phyloP scores from a whole-genome alignment of 2,888 invertebrate species.

The Ichneumon xanthorius region DNA sequence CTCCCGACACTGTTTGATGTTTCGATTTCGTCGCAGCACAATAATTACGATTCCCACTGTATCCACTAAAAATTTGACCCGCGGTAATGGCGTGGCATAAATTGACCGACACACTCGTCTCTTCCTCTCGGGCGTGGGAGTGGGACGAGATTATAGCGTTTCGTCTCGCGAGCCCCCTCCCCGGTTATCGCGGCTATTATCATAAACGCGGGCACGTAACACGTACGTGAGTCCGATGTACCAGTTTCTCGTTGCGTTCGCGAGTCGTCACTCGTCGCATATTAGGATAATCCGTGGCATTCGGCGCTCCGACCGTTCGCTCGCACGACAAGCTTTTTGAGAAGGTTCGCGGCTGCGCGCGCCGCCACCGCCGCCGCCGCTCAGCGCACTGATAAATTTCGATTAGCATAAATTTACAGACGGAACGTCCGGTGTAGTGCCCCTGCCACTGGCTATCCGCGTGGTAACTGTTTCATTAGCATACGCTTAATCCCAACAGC shows the following conservation, averaged over 20 bases:
- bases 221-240: slow-evolving; percentile 52
- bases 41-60: too few relatives aligned
- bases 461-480: slow-evolving; percentile 81
- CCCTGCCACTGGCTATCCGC: slow-evolving; percentile 76
- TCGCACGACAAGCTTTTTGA: slow-evolving; percentile 19
- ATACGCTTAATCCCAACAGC: slow-evolving; percentile 81
- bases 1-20: too few relatives aligned
- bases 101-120: neutral
- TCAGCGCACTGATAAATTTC: slow-evolving; percentile 82
- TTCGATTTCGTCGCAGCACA: too few relatives aligned
- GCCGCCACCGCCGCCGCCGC: slow-evolving; percentile 68
- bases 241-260: slow-evolving; percentile 47
- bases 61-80: too few relatives aligned
- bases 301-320: neutral
- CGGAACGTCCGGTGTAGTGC: slow-evolving; percentile 81
- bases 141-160: neutral
- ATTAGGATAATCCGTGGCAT: slow-evolving; percentile 5
- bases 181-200: slow-evolving; percentile 29
- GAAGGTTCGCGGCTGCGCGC: slow-evolving; percentile 1
- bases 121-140: neutral
- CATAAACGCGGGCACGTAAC: slow-evolving; percentile 35
- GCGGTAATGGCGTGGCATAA: too few relatives aligned
- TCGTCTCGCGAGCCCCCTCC: neutral
- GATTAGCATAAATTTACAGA: slow-evolving; percentile 84
- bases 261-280: slow-evolving; percentile 7